Percentiles rank a stretch among this genome's conserved stretches.
These are phyloP conservation scores for Sebastes jordani DNA, from an alignment of 2,797 vertebrate species.

Conservation along the genomic window DNA sequence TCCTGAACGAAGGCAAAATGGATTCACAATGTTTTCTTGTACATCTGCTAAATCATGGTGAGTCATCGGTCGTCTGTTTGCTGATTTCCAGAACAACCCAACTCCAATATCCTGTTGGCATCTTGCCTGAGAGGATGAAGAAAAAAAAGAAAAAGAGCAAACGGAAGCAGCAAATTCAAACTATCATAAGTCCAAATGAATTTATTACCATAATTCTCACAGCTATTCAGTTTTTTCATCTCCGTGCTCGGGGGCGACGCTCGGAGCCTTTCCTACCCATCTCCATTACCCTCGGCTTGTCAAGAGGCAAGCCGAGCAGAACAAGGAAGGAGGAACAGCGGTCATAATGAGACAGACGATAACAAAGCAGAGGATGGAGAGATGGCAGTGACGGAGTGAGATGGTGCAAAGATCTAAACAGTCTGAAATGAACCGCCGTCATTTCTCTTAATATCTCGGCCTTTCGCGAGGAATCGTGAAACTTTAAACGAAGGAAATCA, in stretches of 20 bases:
- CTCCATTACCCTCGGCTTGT: conserved; percentile 67
- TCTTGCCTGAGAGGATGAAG: conserved; percentile 15
- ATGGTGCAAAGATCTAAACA: conserved; percentile 32
- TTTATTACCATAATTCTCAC: conserved; percentile 64
- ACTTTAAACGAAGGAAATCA: conserved; percentile 19
- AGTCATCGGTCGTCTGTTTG: conserved; percentile 39
- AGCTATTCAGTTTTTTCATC: conserved; percentile 40
- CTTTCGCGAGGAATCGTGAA: neutral
- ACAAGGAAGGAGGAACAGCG: conserved; percentile 42
- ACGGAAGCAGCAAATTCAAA: conserved; percentile 44
- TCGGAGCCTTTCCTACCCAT: conserved; percentile 47
- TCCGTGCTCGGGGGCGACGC: conserved; percentile 25
- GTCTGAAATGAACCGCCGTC: conserved; percentile 6
- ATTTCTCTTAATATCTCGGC: neutral
- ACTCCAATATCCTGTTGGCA: conserved; percentile 55
- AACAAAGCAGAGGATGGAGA: conserved; percentile 48
- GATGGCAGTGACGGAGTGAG: conserved; percentile 46
- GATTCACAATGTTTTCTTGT: conserved; percentile 37
- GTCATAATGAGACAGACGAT: conserved; percentile 62
- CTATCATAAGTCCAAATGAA: conserved; percentile 69
- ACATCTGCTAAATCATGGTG: conserved; percentile 34
- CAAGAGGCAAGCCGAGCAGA: conserved; percentile 59
- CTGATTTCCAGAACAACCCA: conserved; percentile 42
- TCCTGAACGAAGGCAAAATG: conserved; percentile 21
- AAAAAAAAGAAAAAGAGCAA: conserved; percentile 2